Base-by-base conservation (phyloP, 2,113 vertebrate species). In the Tauraco erythrolophus region DNA sequence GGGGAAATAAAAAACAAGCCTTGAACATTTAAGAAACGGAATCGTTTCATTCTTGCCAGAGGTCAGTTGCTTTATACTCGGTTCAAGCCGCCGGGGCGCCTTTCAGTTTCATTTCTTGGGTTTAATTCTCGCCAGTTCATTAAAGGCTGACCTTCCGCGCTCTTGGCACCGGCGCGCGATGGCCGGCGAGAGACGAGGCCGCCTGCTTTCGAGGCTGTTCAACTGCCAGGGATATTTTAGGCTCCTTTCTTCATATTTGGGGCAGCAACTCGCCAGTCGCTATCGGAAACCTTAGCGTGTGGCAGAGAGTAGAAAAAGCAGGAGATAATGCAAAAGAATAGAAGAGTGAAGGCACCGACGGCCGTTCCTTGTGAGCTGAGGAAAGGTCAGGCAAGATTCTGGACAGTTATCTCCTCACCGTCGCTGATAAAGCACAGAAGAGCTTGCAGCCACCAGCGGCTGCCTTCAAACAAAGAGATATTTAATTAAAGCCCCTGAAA, bases 121-220 rank as follows among this genome's bases (percentile, higher is more conserved):
- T 95, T 97, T 98, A 95, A 98, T 98, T 96, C 97, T 95, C 89
- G 37, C 33, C 95, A 97, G 97, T 97, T 98, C 98, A 94, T 98
- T 98, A 98, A 97, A 98, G 93, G 3, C 69, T 97, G 98, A 98
- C 98, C 98, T 97, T 94, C 94, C 35, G 27, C 79, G 94, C 89
- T 96, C 91, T 50, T 75, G 31, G 78, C 9, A 3, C 33, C 82
- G 54, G 89, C 96, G 86, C 16, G 8, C 7, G 28, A 75, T 39
- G 94, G 97, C 97, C 98, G 89, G 95, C 37, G 66, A 92, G 89
- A 90, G 94, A 74, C 45, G 27, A 77, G 66, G 86, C 69, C 94
- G 87, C 83, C 95, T 87, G 93, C 97, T 97, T 92, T 95, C 84
- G 80, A 86, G 93, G 88, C 95, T 62, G 45, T 97, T 94, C 93